Base-by-base conservation (phyloP, 2,113 vertebrate genomes). In the Lepisosteus osseus region DNA sequence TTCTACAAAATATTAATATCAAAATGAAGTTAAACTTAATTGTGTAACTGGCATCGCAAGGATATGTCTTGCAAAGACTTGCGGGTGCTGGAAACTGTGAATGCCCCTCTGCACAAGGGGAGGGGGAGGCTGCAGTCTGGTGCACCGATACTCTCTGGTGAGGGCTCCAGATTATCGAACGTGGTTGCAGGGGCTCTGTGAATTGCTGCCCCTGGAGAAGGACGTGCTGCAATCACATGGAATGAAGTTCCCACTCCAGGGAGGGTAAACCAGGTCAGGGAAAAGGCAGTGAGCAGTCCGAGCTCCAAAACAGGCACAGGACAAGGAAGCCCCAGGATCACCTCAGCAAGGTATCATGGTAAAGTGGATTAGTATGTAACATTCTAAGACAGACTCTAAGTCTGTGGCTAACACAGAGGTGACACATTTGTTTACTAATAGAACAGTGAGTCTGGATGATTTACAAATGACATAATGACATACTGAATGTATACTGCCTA, bases 231-330 rank as follows among this genome's bases (percentile, higher is more conserved):
- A n/a, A 13, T 13, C 9, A n/a, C 3, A 59, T 59, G 57, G 57
- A 59, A 15, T 59, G 14, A 11, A 11, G 5, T 15, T 59, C 57
- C 9, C 57, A 59, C 57, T 15, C 57, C 3, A 13, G 57, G 57
- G 57, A 59, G 14, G 57, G 57, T 59, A 59, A 59, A 59, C 57
- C 57, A 59, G n/a, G 57, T 59, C 57, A 59, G 57, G 57, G 57
- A 59, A 6, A n/a, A 59, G n/a, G 57, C 57, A 59, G 57, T 6
- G 11, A 13, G 57, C 4, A n/a, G 14, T n/a, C 57, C 14, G 57
- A 13, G 9, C 12, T 15, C n/a, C 57, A 6, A n/a, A 13, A 13
- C 5, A 59, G 57, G n/a, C 9, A 6, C 5, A 13, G 57, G 57
- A 14, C 57, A 13, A n/a, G n/a, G 5, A 59, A 29, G 29, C 57